A percentile compares a stretch with the other conserved stretches of the same genome.
Conservation (phyloP, 2,113 vertebrate species). For the Limnothrissa miodon region DNA sequence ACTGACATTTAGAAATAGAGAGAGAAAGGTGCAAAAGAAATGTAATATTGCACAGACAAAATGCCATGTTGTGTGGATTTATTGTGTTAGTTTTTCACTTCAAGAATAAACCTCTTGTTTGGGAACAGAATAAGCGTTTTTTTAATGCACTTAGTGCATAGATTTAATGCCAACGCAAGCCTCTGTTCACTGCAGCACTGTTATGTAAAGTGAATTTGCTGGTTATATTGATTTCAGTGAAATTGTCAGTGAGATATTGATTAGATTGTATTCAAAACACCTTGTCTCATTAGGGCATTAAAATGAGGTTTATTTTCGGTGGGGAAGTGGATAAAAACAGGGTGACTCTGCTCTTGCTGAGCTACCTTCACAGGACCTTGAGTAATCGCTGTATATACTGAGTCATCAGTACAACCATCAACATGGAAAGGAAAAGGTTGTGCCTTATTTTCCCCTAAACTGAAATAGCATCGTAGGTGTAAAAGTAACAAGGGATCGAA, state of each 20-base stretch:
- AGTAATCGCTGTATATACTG: slow-evolving; percentile 58
- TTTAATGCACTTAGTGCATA: not conserved
- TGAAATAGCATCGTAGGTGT: not conserved
- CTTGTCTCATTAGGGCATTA: not conserved
- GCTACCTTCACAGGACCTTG: slow-evolving; percentile 57
- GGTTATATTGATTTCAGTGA: not conserved
- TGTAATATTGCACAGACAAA: slow-evolving; percentile 28
- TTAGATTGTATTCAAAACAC: slow-evolving; percentile 18
- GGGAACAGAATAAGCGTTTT: not conserved
- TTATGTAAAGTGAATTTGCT: slow-evolving; percentile 6
- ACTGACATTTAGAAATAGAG: slow-evolving; percentile 72
- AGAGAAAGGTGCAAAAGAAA: slow-evolving; percentile 68
- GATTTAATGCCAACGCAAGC: slow-evolving; percentile 9
- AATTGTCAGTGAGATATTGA: slow-evolving; percentile 7
- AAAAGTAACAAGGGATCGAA: not conserved
- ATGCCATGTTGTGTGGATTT: not conserved
- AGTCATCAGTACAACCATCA: slow-evolving; percentile 47
- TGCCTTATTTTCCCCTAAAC: not conserved
- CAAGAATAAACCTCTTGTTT: not conserved
- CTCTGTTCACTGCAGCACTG: not conserved
- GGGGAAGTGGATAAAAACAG: not conserved
- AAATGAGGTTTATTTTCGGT: slow-evolving; percentile 15
- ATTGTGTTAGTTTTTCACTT: not conserved
- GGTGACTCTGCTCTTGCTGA: not conserved
- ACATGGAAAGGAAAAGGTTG: not conserved